Base-by-base conservation (phyloP, 1,140 invertebrate species). In the Aphelinus certus region DNA sequence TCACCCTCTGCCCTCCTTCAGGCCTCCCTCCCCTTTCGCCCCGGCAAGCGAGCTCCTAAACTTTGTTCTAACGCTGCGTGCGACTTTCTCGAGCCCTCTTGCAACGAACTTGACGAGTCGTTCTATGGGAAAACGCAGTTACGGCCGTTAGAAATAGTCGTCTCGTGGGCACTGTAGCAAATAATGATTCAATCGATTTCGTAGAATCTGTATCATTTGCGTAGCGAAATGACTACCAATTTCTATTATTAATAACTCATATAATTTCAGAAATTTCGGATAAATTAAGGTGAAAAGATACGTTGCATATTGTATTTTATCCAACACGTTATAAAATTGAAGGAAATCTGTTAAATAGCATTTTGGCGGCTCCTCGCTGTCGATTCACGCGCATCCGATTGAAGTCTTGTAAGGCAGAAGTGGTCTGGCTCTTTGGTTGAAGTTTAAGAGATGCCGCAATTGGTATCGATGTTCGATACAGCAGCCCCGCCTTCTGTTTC, bases 1-100 rank as follows among this genome's bases (percentile, higher is more conserved):
- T 83, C 82, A 84, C 80, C 77, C 71, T 63, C 58, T 76, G 63
- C 47, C 58, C 7, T 49, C 75, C 79, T 79, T 80, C 75, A 65
- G 49, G 69, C 71, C 53, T 70, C 48, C 45, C 70, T 45, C 57
- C 4, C 4, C 9, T 53, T 53, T 53, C 51, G 51, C 9, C 51
- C 51, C 51, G 51, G 7, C 51, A 26, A 26, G 26, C 26, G 26
- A 26, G 65, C 49, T 68, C 10, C 65, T 45, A 65, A 75, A 70
- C 26, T 75, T 70, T 71, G 56, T 65, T 51, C 67, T n/a, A 58
- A 55, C 46, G 56, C 43, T 48, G 42, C 71, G 61, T 62, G 53
- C 55, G 6, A 10, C 3, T 46, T 10, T 68, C 72, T 74, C 51
- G 43, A 74, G 72, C 51, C 53, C 56, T 62, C 57, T 65, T 46